Conservation (phyloP, 2,888 invertebrate species). For the Amphimallon solstitiale region DNA sequence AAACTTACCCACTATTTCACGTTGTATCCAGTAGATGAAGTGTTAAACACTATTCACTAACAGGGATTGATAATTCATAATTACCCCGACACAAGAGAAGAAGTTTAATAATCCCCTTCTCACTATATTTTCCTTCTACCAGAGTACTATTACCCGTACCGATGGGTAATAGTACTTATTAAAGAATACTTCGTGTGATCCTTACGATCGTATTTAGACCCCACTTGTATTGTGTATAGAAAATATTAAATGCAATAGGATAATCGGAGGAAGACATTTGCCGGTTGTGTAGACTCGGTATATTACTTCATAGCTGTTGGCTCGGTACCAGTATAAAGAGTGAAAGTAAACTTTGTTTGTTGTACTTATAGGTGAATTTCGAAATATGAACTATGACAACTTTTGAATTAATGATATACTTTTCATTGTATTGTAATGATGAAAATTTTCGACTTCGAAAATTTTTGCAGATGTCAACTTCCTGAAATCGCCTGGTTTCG, state of each 20-base stretch:
- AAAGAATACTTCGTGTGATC: no score
- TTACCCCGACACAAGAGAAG: neutral
- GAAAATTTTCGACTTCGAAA: no score
- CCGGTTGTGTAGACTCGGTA: neutral
- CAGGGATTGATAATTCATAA: slow-evolving; percentile 19
- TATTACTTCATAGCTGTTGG: slow-evolving; percentile 26
- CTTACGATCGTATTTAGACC: slow-evolving; percentile 30
- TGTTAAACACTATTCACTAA: neutral
- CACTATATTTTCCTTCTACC: slow-evolving; percentile 21
- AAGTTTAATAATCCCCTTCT: no score
- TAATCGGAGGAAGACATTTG: no score
- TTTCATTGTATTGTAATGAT: no score
- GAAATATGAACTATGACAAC: slow-evolving; percentile 34
- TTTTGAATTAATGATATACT: slow-evolving; percentile 18
- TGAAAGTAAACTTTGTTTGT: slow-evolving; percentile 40
- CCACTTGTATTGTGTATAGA: slow-evolving; percentile 24
- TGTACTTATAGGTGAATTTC: no score
- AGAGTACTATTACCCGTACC: slow-evolving; percentile 15
- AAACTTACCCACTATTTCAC: slow-evolving; percentile 24
- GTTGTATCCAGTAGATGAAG: slow-evolving; percentile 1
- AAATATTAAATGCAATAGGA: no score
- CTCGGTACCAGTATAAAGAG: slow-evolving; percentile 32
- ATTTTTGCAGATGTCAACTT: no score
- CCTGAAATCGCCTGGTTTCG: no score
- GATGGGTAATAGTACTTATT: no score